Evolutionary conservation across 2,888 invertebrate genomes (phyloP).

Genomic region (Cristatella mucedo): DNA sequence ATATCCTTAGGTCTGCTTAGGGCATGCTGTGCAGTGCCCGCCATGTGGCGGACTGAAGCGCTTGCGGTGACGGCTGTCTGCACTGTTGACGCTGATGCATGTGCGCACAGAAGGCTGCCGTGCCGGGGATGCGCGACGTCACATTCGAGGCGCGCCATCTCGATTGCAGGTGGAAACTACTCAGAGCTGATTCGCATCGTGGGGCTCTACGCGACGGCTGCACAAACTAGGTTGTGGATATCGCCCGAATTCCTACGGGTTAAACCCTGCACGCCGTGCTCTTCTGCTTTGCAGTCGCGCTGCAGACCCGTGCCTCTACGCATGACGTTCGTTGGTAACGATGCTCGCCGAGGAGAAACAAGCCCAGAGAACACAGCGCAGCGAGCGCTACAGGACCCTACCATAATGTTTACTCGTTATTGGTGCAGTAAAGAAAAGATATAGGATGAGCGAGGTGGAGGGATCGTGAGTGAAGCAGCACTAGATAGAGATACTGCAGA

Average conservation of each 20-base stretch:
- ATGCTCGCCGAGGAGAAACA: no score
- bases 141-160: no score
- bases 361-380: no score
- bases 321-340: conserved; percentile 82
- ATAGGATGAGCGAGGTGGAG: no score
- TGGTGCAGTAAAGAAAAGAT: conserved; percentile 8
- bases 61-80: no score
- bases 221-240: conserved; percentile 94
- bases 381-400: no score
- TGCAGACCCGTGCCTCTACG: conserved; percentile 76
- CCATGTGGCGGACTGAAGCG: no score
- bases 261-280: conserved; percentile 69
- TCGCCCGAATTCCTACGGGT: conserved; percentile 82
- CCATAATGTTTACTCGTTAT: neutral
- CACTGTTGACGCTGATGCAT: no score
- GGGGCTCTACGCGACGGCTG: conserved; percentile 86
- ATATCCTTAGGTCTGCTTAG: no score
- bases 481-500: neutral
- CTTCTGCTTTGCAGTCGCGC: conserved; percentile 61
- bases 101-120: no score
- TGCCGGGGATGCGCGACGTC: no score
- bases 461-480: neutral
- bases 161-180: conserved; percentile 41
- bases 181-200: conserved; percentile 74
- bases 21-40: no score